Conservation (phyloP, 1,140 invertebrate species). For the Oncopodura yosiiana region DNA sequence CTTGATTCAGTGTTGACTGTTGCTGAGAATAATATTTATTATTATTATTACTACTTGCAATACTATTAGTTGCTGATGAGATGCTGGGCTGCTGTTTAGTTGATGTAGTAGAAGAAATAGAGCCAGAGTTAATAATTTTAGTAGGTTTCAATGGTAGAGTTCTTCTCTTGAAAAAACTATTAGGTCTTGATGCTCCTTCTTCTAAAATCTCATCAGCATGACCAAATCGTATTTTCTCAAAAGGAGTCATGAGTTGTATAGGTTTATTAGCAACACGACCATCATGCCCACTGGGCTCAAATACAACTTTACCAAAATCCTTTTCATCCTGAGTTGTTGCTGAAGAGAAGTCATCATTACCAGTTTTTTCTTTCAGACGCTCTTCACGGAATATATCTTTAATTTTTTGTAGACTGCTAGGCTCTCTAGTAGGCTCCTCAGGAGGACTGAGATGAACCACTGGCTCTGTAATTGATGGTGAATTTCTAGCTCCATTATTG, state of each 20-base stretch:
- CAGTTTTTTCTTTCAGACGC: conserved; percentile 9
- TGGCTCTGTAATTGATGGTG: neutral
- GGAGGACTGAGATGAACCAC: conserved; percentile 21
- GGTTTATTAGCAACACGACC: conserved; percentile 34
- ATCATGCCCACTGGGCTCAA: conserved; percentile 28
- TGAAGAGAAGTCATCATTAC: neutral
- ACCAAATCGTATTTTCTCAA: conserved; percentile 35
- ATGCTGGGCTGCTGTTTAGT: no score
- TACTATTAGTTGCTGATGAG: no score
- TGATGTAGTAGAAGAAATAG: no score
- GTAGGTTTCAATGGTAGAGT: neutral
- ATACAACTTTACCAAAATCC: conserved; percentile 35
- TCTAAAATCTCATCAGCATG: conserved; percentile 27
- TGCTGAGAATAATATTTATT: no score
- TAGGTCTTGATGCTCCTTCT: neutral
- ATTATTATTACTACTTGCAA: no score
- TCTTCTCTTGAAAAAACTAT: neutral
- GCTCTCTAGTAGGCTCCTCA: conserved; percentile 9
- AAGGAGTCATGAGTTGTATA: conserved; percentile 31
- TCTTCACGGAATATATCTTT: conserved; percentile 23
- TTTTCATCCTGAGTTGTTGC: neutral
- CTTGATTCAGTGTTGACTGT: no score
- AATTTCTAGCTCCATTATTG: neutral
- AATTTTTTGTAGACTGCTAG: conserved; percentile 24
- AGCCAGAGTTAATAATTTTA: no score